A percentile compares a stretch with the other conserved stretches of the same genome.
Evolutionary conservation across 2,797 vertebrate species (phyloP).

Genomic region (Pipistrellus pipistrellus): DNA sequence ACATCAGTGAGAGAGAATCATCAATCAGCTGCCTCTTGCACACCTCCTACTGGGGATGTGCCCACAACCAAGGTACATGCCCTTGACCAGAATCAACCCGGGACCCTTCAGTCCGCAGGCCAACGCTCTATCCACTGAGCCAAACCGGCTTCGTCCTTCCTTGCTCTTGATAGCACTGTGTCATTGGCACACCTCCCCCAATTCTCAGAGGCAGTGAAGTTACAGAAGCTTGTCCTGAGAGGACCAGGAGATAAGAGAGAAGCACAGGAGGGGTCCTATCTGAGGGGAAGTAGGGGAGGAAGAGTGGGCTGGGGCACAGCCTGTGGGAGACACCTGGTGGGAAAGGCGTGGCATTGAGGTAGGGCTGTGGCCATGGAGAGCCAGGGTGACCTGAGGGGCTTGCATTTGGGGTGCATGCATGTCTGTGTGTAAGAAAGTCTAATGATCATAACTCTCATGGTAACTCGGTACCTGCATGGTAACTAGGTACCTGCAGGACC

Average conservation of each 20-base stretch:
- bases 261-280: not conserved
- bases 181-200: not conserved
- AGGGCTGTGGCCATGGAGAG: too few relatives aligned
- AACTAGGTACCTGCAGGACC: fast-evolving
- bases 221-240: too few relatives aligned
- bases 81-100: too few relatives aligned
- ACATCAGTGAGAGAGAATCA: too few relatives aligned
- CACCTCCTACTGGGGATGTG: too few relatives aligned
- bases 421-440: not conserved
- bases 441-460: not conserved
- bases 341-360: not conserved
- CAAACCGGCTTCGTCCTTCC: not conserved
- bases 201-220: not conserved
- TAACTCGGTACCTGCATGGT: too few relatives aligned
- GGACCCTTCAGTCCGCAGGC: too few relatives aligned
- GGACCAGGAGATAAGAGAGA: too few relatives aligned
- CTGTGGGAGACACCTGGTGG: not conserved
- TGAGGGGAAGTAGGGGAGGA: not conserved
- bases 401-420: not conserved
- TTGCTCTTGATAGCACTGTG: not conserved
- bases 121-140: too few relatives aligned
- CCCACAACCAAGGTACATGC: too few relatives aligned
- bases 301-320: not conserved
- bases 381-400: not conserved
- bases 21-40: too few relatives aligned